phyloP scores from a whole-genome alignment of 2,888 invertebrate species.

The Parnassius glacialis region DNA sequence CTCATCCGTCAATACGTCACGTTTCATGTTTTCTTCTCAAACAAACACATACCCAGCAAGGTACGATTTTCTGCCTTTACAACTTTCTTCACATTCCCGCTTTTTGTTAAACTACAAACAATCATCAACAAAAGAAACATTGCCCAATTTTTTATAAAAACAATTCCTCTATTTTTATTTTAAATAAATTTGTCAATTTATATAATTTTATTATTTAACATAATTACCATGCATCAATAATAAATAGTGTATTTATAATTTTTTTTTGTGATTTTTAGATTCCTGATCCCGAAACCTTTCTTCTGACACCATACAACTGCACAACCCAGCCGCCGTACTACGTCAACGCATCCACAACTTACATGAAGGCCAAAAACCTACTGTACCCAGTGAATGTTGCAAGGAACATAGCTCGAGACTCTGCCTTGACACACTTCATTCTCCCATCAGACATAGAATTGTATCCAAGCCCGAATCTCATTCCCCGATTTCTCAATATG shows the following conservation, averaged over 20 bases:
- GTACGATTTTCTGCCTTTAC: conserved; percentile 41
- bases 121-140: too few relatives aligned
- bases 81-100: too few relatives aligned
- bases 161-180: too few relatives aligned
- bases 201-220: too few relatives aligned
- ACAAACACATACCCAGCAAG: conserved; percentile 88
- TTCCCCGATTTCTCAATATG: conserved; percentile 91
- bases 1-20: conserved; percentile 89
- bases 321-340: conserved; percentile 85
- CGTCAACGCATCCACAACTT: conserved; percentile 84
- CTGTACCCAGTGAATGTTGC: conserved; percentile 95
- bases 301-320: conserved; percentile 86
- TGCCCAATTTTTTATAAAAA: too few relatives aligned
- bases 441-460: conserved; percentile 94
- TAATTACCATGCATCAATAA: too few relatives aligned
- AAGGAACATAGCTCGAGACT: conserved; percentile 92
- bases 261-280: conserved; percentile 75
- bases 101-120: too few relatives aligned
- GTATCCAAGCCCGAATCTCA: conserved; percentile 92
- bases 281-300: conserved; percentile 83
- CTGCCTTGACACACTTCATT: conserved; percentile 90
- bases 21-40: conserved; percentile 94
- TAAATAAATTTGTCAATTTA: too few relatives aligned
- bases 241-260: background rate
- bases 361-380: conserved; percentile 89